These are phyloP conservation scores for Centrocercus urophasianus DNA, from an alignment of 2,113 vertebrate species.

Conservation along the genomic window DNA sequence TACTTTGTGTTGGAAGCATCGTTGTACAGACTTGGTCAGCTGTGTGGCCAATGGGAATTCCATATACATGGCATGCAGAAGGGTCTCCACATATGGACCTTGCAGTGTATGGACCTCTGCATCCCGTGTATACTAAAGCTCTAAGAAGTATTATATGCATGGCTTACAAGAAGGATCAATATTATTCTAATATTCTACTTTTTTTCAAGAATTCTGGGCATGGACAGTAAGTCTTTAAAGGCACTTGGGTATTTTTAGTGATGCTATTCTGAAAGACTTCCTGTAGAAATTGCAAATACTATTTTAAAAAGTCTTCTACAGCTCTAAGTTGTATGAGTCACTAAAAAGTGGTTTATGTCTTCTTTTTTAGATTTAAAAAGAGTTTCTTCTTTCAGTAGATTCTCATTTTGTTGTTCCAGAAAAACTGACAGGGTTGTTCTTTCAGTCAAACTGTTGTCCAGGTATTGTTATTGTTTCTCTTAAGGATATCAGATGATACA, in stretches of 20 bases:
- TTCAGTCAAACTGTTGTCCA: neutral
- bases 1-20: neutral
- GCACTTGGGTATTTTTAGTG: constrained; percentile 29
- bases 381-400: neutral
- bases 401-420: neutral
- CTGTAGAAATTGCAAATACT: constrained; percentile 42
- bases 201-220: neutral
- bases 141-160: neutral
- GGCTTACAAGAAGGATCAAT: neutral
- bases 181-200: constrained; percentile 15
- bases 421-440: neutral
- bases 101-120: neutral
- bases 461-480: neutral
- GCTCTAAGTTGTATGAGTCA: constrained; percentile 52
- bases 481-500: neutral
- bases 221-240: constrained; percentile 33
- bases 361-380: neutral
- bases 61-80: neutral
- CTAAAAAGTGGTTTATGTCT: neutral
- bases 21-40: neutral
- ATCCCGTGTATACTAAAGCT: neutral
- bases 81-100: neutral
- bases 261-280: constrained; percentile 40
- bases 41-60: neutral
- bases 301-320: constrained; percentile 45